Conservation (phyloP, 2,113 vertebrate genomes). For the Bos taurus region ARS-UCD2.0 NC_037343.1:78858501-78859000, state of each 20-base stretch:
- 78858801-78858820: not conserved
- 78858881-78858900: not conserved
- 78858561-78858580: not conserved
- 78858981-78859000: not conserved
- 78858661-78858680: accelerated
- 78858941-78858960: not conserved
- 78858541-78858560: not conserved
- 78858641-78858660: not conserved
- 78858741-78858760: not conserved
- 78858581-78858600: not conserved
- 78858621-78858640: accelerated
- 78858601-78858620: not conserved
- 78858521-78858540: not conserved
- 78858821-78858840: not conserved
- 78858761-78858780: not conserved
- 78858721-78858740: no score
- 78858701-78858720: not conserved
- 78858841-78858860: constrained; percentile 4
- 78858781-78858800: constrained; percentile 20
- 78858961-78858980: not conserved
- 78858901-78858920: not conserved
- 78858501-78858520: not conserved
- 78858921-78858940: constrained; percentile 35
- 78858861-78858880: not conserved
- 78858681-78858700: not conserved